phyloP scores from a whole-genome alignment of 1,140 invertebrate species.

The Orussus abietinus region DNA sequence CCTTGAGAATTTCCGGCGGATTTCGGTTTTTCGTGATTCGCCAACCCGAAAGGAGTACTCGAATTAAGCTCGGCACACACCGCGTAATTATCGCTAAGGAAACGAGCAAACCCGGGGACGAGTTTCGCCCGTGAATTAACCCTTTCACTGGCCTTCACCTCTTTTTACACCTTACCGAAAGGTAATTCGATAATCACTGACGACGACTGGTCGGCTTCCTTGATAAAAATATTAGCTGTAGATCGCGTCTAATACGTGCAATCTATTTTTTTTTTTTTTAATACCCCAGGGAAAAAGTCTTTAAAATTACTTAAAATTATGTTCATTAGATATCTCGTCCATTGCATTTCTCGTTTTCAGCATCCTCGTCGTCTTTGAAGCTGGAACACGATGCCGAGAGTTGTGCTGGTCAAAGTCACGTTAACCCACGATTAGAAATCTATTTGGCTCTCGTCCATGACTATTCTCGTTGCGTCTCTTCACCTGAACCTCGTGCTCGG shows the following conservation, averaged over 20 bases:
- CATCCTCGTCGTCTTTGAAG: slow-evolving; percentile 11
- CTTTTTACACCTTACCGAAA: slow-evolving; percentile 17
- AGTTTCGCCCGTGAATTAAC: slow-evolving; percentile 27
- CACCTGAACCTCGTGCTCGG: no score
- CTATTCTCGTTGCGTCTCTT: no score
- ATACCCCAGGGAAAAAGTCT: background rate
- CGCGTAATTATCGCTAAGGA: slow-evolving; percentile 4
- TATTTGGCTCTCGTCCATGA: no score
- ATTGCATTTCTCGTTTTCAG: no score
- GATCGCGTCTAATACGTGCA: no score
- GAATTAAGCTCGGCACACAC: slow-evolving; percentile 5
- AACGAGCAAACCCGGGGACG: slow-evolving; percentile 16
- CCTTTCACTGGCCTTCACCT: slow-evolving; percentile 36
- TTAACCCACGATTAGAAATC: no score
- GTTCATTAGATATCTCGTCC: no score
- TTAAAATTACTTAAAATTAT: no score
- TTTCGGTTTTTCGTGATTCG: slow-evolving; percentile 5
- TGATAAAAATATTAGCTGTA: no score
- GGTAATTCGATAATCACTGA: slow-evolving; percentile 6
- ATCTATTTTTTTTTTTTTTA: background rate
- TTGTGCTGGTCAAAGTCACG: no score
- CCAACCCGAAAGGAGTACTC: background rate
- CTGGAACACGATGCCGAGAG: no score
- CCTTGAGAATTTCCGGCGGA: no score
- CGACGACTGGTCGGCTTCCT: slow-evolving; percentile 6